Evolutionary conservation across 2,888 invertebrate species (phyloP).

Genomic region (Dorcus parallelipipedus): DNA sequence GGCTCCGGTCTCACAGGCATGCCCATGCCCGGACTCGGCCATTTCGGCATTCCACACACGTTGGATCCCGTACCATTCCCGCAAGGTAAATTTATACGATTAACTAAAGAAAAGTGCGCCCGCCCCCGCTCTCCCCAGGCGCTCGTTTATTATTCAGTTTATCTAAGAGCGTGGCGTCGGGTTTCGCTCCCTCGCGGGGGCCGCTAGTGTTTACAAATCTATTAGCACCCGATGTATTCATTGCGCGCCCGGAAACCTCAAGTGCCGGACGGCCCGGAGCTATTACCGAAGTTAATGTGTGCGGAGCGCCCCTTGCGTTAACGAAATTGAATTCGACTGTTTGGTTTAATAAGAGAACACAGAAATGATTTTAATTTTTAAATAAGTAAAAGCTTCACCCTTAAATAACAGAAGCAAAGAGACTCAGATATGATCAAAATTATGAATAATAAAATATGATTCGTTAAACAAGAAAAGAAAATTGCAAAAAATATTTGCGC

Average conservation of each 20-base stretch:
- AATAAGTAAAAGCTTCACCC: no score
- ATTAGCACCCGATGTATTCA: conserved; percentile 44
- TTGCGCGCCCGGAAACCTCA: conserved; percentile 36
- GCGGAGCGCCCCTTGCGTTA: not conserved
- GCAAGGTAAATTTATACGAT: conserved; percentile 40
- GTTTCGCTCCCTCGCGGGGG: conserved; percentile 1
- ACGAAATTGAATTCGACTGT: no score
- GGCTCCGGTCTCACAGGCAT: conserved; percentile 33
- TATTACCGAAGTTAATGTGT: not conserved
- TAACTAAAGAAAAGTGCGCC: not conserved
- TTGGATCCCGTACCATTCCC: conserved; percentile 43
- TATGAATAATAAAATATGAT: no score
- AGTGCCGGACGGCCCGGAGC: conserved; percentile 21
- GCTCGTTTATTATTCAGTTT: not conserved
- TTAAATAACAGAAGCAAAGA: no score
- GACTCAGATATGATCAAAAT: no score
- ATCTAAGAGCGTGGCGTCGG: not conserved
- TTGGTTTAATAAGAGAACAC: no score
- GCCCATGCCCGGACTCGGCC: conserved; percentile 39
- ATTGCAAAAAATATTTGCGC: no score
- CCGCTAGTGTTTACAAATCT: conserved; percentile 44
- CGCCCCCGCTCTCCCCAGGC: not conserved
- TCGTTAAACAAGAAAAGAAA: no score
- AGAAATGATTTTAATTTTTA: no score
- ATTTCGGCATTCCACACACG: conserved; percentile 42